phyloP scores from a whole-genome alignment of 2,113 vertebrate species.

The Bambusicola thoracicus region DNA sequence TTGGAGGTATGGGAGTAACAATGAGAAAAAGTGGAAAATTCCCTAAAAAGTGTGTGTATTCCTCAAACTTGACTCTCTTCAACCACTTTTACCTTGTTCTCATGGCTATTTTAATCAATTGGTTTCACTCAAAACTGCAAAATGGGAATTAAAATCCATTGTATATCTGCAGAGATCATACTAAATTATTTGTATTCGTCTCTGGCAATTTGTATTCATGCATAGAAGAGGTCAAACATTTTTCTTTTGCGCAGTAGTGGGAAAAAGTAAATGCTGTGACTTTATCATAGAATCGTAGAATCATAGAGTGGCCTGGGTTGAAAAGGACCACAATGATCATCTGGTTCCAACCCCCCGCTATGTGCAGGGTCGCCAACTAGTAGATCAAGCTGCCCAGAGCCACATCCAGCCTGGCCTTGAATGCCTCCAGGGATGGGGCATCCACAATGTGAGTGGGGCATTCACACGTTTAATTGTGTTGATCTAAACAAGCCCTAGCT shows the following conservation, averaged over 20 bases:
- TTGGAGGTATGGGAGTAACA: neutral
- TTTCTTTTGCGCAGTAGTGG: neutral
- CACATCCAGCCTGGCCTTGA: too few relatives aligned
- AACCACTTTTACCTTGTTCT: neutral
- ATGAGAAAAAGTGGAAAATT: neutral
- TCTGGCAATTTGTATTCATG: neutral
- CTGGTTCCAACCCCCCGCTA: too few relatives aligned
- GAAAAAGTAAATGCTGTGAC: neutral
- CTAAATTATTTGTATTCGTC: neutral
- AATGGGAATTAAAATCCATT: neutral
- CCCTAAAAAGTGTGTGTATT: rapidly evolving
- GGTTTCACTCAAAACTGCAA: neutral
- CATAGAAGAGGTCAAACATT: neutral
- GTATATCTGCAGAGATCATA: neutral
- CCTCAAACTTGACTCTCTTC: neutral
- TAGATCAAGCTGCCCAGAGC: too few relatives aligned
- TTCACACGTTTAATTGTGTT: neutral
- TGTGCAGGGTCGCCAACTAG: too few relatives aligned
- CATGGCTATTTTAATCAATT: neutral
- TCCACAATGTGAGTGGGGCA: too few relatives aligned
- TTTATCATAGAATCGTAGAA: neutral
- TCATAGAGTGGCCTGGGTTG: too few relatives aligned
- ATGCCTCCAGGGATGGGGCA: too few relatives aligned
- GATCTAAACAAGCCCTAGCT: neutral
- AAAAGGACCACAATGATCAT: too few relatives aligned